Conservation (phyloP, 1,140 invertebrate species). For the Augochlora pura region DNA sequence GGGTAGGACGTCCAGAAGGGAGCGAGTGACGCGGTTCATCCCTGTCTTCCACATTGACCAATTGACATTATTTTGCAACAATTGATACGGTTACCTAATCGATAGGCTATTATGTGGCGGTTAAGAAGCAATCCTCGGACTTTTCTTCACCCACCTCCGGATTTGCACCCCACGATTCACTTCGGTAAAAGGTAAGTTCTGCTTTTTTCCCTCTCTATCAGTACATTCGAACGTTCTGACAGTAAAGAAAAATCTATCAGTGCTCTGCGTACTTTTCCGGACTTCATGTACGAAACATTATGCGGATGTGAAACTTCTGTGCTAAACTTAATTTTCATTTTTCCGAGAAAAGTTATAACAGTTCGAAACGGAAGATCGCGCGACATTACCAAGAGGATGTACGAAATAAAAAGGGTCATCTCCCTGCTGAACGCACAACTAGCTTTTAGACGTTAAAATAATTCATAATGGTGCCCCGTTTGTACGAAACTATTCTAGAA, state of each 20-base stretch:
- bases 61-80: conserved; percentile 68
- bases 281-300: no score
- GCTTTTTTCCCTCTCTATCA: background rate
- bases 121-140: conserved; percentile 61
- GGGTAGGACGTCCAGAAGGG: conserved; percentile 67
- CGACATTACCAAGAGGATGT: background rate
- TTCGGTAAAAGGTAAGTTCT: conserved; percentile 63
- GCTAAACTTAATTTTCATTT: no score
- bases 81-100: conserved; percentile 65
- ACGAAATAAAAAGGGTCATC: background rate
- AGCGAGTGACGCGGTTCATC: conserved; percentile 65
- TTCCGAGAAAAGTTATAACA: conserved; percentile 2
- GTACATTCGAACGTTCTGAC: background rate
- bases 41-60: conserved; percentile 64
- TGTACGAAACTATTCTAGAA: background rate
- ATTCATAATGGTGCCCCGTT: background rate
- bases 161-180: conserved; percentile 57
- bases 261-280: no score
- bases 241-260: background rate
- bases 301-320: no score
- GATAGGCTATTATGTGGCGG: conserved; percentile 71
- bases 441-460: background rate
- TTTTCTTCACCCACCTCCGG: conserved; percentile 67
- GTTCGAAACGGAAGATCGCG: background rate
- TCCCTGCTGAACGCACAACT: background rate